These are phyloP conservation scores for Chaetogeoica ovagalla DNA, from an alignment of 2,888 invertebrate species.

Conservation along the genomic window DNA sequence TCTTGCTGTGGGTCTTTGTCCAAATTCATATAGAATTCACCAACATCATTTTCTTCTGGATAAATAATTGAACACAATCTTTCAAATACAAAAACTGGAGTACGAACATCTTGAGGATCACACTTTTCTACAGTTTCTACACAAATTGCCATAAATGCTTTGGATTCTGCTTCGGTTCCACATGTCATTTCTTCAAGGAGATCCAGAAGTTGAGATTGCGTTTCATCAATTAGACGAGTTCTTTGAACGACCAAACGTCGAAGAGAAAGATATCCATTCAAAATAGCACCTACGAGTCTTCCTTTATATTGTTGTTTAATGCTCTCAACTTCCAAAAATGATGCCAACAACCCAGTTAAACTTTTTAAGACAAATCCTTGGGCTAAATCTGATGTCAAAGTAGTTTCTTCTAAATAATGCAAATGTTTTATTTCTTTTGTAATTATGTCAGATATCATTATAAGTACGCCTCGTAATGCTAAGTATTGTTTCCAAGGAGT, in stretches of 20 bases:
- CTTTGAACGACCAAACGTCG: slow-evolving; percentile 89
- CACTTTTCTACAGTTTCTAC: slow-evolving; percentile 93
- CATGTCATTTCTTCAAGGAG: slow-evolving; percentile 94
- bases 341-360: slow-evolving; percentile 82
- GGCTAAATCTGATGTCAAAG: slow-evolving; percentile 88
- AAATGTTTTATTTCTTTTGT: slow-evolving; percentile 86
- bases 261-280: slow-evolving; percentile 91
- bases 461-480: slow-evolving; percentile 82
- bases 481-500: slow-evolving; percentile 93
- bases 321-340: slow-evolving; percentile 83
- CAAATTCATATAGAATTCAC: slow-evolving; percentile 92
- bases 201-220: slow-evolving; percentile 90
- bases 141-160: slow-evolving; percentile 95
- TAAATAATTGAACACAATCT: slow-evolving; percentile 95
- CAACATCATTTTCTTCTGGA: slow-evolving; percentile 95
- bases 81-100: slow-evolving; percentile 97
- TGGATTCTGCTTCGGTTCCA: slow-evolving; percentile 92
- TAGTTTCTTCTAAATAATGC: slow-evolving; percentile 86
- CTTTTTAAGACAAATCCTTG: slow-evolving; percentile 92
- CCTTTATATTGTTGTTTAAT: slow-evolving; percentile 90
- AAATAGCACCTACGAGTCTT: slow-evolving; percentile 81
- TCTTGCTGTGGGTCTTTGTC: slow-evolving; percentile 99
- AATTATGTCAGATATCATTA: slow-evolving; percentile 81
- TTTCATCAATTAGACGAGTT: slow-evolving; percentile 92
- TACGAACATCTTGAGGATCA: slow-evolving; percentile 87